Percentiles rank a stretch among this genome's conserved stretches.
Conservation (phyloP, 1,140 invertebrate species). For the Metaphire vulgaris region DNA sequence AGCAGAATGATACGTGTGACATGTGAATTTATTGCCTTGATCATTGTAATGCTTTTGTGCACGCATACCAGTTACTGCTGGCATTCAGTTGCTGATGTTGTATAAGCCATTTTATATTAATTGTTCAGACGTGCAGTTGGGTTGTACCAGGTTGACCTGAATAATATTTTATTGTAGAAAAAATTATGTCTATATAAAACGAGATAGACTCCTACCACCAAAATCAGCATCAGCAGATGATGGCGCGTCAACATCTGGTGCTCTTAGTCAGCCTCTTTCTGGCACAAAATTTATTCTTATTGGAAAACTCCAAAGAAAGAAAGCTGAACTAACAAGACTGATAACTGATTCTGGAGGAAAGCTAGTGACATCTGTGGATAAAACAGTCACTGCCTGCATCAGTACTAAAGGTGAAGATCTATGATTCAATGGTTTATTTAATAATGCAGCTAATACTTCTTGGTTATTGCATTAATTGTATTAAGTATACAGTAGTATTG, state of each 20-base stretch:
- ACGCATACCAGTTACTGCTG: constrained; percentile 70
- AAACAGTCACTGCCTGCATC: constrained; percentile 67
- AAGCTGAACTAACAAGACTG: constrained; percentile 62
- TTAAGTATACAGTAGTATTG: too few species aligned
- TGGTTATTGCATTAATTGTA: too few species aligned
- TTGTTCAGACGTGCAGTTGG: constrained; percentile 70
- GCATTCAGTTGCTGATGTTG: constrained; percentile 55
- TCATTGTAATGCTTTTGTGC: constrained; percentile 60
- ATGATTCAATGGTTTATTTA: not conserved
- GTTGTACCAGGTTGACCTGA: constrained; percentile 61
- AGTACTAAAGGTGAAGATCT: constrained; percentile 57
- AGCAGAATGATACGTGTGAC: too few species aligned
- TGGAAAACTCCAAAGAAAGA: constrained; percentile 57
- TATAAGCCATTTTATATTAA: constrained; percentile 62
- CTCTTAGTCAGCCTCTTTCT: constrained; percentile 57
- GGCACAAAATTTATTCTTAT: constrained; percentile 72
- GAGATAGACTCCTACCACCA: constrained; percentile 59
- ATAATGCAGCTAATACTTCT: too few species aligned
- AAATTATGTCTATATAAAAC: constrained; percentile 63
- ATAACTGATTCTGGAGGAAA: constrained; percentile 71
- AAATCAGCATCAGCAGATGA: constrained; percentile 31
- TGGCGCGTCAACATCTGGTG: constrained; percentile 36
- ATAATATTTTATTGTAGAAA: too few species aligned
- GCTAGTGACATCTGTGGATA: constrained; percentile 61
- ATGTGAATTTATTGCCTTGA: too few species aligned